Evolutionary conservation across 2,797 vertebrate species (phyloP).

Genomic region (Mus minutoides): DNA sequence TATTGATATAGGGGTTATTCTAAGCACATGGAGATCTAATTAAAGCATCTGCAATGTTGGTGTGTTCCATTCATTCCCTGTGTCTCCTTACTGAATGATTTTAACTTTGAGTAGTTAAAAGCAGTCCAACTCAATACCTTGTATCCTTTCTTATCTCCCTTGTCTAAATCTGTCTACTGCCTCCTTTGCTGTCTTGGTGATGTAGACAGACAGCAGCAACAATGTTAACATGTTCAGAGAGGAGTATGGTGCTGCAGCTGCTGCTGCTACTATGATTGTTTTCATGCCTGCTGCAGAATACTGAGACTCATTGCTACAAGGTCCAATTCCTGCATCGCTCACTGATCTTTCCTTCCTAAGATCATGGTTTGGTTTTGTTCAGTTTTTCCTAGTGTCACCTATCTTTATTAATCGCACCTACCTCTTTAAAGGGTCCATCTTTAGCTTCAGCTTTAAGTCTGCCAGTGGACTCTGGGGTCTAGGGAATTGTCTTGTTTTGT

Average conservation of each 20-base stretch:
- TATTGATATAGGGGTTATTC: constrained; percentile 17
- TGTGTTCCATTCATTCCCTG: not conserved
- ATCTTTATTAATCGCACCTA: not conserved
- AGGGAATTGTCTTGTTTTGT: not conserved
- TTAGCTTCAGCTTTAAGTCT: not conserved
- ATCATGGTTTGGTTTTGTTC: not conserved
- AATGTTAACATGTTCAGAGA: not conserved
- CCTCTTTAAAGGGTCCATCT: not conserved
- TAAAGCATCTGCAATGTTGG: not conserved
- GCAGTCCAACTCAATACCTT: not conserved
- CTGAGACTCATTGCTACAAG: not conserved
- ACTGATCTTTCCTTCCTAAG: not conserved
- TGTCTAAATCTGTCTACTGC: not conserved
- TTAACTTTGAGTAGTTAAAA: not conserved
- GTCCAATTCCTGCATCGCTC: not conserved
- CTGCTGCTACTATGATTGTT: not conserved
- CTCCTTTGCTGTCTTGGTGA: not conserved
- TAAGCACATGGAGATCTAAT: not conserved
- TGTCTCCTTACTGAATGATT: not conserved
- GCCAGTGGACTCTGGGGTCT: not conserved
- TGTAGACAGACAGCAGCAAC: not conserved
- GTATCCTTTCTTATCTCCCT: not conserved
- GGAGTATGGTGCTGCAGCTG: not conserved
- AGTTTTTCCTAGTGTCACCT: not conserved
- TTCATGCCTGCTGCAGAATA: fast-evolving